Percentiles rank a stretch among this genome's conserved stretches.
These are phyloP conservation scores for Eretmodus cyanostictus DNA, from an alignment of 2,113 vertebrate genomes.

Conservation along the genomic window DNA sequence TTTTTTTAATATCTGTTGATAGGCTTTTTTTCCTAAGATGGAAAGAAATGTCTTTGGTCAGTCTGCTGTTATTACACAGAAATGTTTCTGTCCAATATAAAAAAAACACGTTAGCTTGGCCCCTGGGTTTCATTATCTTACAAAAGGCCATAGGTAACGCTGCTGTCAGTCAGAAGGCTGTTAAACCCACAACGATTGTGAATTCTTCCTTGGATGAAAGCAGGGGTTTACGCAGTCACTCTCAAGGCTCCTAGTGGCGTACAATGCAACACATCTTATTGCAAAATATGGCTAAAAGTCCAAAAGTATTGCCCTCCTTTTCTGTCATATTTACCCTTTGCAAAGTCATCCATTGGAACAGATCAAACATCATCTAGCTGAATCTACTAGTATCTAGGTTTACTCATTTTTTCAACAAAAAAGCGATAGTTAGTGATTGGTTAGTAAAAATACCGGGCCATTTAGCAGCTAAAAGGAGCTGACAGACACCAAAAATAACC, in stretches of 20 bases:
- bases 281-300: not conserved
- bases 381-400: not conserved
- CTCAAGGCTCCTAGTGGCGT: not conserved
- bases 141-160: not conserved
- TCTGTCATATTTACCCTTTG: not conserved
- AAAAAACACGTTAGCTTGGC: not conserved
- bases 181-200: not conserved
- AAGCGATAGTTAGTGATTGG: not conserved
- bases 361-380: not conserved
- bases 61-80: not conserved
- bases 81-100: rapidly evolving
- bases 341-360: not conserved
- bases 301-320: not conserved
- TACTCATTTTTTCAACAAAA: not conserved
- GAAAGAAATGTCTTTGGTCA: not conserved
- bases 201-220: not conserved
- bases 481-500: not conserved
- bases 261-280: not conserved
- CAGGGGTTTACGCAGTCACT: not conserved
- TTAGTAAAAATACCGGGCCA: not conserved
- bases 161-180: not conserved
- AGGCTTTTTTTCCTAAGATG: rapidly evolving
- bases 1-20: not conserved
- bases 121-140: not conserved
- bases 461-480: not conserved